Percentiles rank a stretch among this genome's conserved stretches.
These are phyloP conservation scores for Tortrix viridana DNA, from an alignment of 2,888 invertebrate genomes.

Conservation along the genomic window DNA sequence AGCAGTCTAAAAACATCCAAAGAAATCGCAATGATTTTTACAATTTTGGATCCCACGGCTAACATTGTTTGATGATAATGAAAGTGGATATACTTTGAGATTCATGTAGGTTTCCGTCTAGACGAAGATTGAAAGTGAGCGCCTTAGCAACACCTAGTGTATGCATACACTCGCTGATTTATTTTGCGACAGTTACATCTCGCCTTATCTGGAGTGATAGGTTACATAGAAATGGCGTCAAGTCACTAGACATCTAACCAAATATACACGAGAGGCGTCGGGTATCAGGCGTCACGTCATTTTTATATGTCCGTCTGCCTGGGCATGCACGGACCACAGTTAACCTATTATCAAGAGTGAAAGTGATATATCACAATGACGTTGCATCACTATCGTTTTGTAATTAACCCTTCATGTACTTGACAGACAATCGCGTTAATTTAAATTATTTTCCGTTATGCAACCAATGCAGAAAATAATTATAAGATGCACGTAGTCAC, in stretches of 20 bases:
- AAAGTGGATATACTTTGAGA: constrained; percentile 15
- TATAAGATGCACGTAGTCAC: constrained; percentile 1
- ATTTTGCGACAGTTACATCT: too few relatives aligned
- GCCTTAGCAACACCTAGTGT: too few relatives aligned
- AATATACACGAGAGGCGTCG: not conserved
- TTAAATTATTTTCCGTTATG: constrained; percentile 24
- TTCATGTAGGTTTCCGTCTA: not conserved
- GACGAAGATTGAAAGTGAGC: too few relatives aligned
- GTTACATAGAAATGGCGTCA: not conserved
- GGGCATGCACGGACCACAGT: constrained; percentile 22
- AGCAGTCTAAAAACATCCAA: constrained; percentile 15
- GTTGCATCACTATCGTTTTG: constrained; percentile 36
- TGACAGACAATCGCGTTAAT: constrained; percentile 32
- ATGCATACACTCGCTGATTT: too few relatives aligned
- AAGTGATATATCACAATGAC: constrained; percentile 29
- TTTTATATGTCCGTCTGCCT: constrained; percentile 11
- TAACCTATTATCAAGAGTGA: constrained; percentile 40
- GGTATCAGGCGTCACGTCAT: constrained; percentile 6
- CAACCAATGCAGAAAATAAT: constrained; percentile 21
- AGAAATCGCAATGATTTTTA: constrained; percentile 26
- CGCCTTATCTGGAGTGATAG: not conserved
- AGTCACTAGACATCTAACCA: not conserved
- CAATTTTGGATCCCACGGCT: constrained; percentile 16
- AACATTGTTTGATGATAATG: constrained; percentile 29
- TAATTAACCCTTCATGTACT: constrained; percentile 37